Evolutionary conservation across 1,140 invertebrate species (phyloP), one percentile per base, ranked within the genome.

Genomic region (Bombus breviceps): DNA sequence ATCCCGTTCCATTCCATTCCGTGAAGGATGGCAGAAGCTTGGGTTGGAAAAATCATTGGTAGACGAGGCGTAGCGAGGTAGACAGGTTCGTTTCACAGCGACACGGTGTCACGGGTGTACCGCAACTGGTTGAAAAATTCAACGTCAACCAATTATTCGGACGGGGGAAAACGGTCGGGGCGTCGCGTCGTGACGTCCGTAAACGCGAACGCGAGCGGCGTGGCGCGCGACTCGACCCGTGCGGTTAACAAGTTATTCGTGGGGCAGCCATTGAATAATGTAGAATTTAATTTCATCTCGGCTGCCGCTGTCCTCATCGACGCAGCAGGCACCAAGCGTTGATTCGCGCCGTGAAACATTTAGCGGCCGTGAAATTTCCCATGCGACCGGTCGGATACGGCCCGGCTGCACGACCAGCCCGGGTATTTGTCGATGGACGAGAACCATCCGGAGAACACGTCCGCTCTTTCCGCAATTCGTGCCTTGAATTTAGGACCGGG

Each of bases 281-380:
- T 89, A 92, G 89, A 91, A 88, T 92, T 92, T 92, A 91, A 92
- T 92, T 92, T 92, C 90, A 39, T 74, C 85, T 34, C 72, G 53
- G 86, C 72, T 73, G 74, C 76, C 34, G 25, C 75, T 72, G 88
- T 88, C 85, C 86, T 90, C 85, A 89, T 91, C 86, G 88, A 43
- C 57, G 47, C 88, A 28, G 22, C 53, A 28, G 22, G 12, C 53
- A 28, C 75, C 28, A 62, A 62, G 84, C 89, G 88, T 90, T 91
- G 89, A 92, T 91, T 86, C 89, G 66, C 62, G 41, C 85, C 89
- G 88, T 93, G 86, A 92, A 93, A 93, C 91, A 92, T 92, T 93
- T 91, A 93, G 85, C 81, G 81, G 82, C 88, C 87, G 89, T 81
- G 91, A 87, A 92, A 93, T 93, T 93, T 93, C 92, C 92, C 92